phyloP scores from a whole-genome alignment of 1,140 invertebrate genomes.

The Drosophila pectinifera region DNA sequence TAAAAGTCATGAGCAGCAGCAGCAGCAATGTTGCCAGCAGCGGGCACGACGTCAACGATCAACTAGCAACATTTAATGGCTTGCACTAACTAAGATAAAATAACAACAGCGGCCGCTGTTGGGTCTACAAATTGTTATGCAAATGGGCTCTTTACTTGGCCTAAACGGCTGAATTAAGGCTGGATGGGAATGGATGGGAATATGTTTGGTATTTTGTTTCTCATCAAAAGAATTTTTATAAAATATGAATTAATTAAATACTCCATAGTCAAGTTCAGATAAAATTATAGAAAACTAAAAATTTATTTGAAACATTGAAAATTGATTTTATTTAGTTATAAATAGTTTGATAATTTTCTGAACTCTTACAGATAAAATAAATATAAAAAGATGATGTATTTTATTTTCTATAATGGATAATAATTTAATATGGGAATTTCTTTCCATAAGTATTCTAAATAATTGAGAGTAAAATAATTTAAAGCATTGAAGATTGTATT shows the following conservation, averaged over 20 bases:
- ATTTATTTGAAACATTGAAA: too few relatives aligned
- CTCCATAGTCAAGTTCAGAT: background rate
- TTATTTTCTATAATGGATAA: too few relatives aligned
- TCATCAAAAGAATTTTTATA: background rate
- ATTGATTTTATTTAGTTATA: too few relatives aligned
- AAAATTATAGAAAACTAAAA: background rate
- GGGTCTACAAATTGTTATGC: slow-evolving; percentile 60
- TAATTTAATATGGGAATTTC: too few relatives aligned
- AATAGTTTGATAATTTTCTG: too few relatives aligned
- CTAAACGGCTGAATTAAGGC: background rate
- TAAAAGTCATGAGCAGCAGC: slow-evolving; percentile 55
- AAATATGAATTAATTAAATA: too few relatives aligned
- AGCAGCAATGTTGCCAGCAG: slow-evolving; percentile 41
- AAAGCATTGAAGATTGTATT: too few relatives aligned
- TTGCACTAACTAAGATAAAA: slow-evolving; percentile 35
- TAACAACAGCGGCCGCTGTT: slow-evolving; percentile 13
- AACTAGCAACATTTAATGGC: slow-evolving; percentile 38
- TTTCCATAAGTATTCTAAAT: too few relatives aligned
- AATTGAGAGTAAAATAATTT: too few relatives aligned
- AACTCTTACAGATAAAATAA: too few relatives aligned
- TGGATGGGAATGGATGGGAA: background rate
- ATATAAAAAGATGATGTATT: too few relatives aligned
- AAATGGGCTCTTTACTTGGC: slow-evolving; percentile 37
- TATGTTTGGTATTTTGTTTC: background rate
- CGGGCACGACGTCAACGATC: slow-evolving; percentile 31